These are phyloP conservation scores for Peromyscus californicus DNA, from an alignment of 2,113 vertebrate genomes.

Conservation along the genomic window DNA sequence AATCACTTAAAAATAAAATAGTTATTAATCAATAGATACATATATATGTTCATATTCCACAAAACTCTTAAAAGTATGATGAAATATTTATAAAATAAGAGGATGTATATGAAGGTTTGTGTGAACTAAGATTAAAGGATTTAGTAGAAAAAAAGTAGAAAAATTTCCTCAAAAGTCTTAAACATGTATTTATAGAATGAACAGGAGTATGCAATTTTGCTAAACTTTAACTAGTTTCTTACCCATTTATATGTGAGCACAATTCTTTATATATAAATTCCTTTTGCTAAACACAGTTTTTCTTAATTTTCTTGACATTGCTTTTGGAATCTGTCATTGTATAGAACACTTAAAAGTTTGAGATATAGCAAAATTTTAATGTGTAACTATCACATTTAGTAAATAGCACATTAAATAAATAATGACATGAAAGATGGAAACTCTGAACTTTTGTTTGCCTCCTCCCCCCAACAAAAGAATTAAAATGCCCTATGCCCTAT, in stretches of 20 bases:
- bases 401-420: background rate
- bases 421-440: background rate
- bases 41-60: background rate
- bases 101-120: background rate
- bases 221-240: background rate
- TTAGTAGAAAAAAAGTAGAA: background rate
- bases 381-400: background rate
- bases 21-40: background rate
- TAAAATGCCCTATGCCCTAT: background rate
- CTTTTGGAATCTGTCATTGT: background rate
- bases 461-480: background rate
- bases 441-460: background rate
- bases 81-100: background rate
- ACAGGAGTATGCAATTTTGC: background rate
- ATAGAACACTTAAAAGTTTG: background rate
- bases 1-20: background rate
- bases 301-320: background rate
- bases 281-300: conserved; percentile 1
- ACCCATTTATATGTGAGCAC: background rate
- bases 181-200: conserved; percentile 34
- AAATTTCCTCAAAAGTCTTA: background rate
- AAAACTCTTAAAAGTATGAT: background rate
- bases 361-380: background rate
- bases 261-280: background rate
- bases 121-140: background rate